These are phyloP conservation scores for Anastatus disparis DNA, from an alignment of 1,140 invertebrate species.

Conservation along the genomic window DNA sequence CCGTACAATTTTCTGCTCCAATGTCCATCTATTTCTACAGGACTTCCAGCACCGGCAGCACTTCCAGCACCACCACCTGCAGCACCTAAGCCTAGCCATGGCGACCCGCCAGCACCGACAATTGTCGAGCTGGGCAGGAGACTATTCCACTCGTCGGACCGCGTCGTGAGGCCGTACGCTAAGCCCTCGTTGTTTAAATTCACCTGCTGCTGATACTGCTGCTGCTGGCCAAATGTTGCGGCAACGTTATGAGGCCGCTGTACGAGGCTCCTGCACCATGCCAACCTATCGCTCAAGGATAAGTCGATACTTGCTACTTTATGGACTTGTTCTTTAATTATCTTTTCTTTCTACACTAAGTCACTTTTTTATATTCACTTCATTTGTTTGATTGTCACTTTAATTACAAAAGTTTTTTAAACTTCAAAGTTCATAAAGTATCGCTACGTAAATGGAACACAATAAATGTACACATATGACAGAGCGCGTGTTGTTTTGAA, in stretches of 20 bases:
- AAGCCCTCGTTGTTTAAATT: background rate
- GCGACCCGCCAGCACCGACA: slow-evolving; percentile 66
- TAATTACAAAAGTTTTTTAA: too few species aligned
- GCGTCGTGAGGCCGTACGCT: slow-evolving; percentile 64
- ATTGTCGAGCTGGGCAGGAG: slow-evolving; percentile 67
- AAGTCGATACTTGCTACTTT: background rate
- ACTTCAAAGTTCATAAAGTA: too few species aligned
- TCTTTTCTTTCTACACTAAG: too few species aligned
- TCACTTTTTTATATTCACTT: too few species aligned
- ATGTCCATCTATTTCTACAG: slow-evolving; percentile 64
- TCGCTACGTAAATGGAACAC: too few species aligned
- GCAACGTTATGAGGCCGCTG: too few species aligned
- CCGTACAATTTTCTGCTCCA: slow-evolving; percentile 65
- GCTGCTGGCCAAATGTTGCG: background rate
- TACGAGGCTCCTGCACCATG: slow-evolving; percentile 28
- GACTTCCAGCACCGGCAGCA: slow-evolving; percentile 58
- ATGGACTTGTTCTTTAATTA: background rate
- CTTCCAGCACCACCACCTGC: slow-evolving; percentile 56
- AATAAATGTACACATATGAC: too few species aligned
- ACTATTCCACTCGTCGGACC: slow-evolving; percentile 67
- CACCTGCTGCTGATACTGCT: background rate
- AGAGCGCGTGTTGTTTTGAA: too few species aligned
- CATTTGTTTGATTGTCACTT: too few species aligned
- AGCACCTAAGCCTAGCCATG: slow-evolving; percentile 63
- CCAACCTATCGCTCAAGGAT: background rate